Base-by-base conservation (phyloP, 1,140 invertebrate species). In the Diploscapter pachys region DNA sequence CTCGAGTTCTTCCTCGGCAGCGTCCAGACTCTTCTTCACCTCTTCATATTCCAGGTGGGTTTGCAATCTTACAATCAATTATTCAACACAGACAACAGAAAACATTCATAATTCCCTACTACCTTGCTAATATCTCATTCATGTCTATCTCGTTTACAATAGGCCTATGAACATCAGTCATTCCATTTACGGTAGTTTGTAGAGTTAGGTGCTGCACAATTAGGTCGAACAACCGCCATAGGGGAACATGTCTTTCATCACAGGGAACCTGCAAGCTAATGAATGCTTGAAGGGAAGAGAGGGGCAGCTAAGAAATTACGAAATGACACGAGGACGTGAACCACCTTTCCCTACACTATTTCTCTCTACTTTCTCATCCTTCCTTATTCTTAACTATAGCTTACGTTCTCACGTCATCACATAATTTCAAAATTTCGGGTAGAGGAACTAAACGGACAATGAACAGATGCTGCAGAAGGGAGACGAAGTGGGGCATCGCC, bases 181-280 rank as follows among this genome's bases (percentile, higher is more conserved):
- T 94, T 93, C 90, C 54, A 95, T 88, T 89, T 70, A 88, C 89
- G 79, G 91, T 90, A 3, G 89, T 88, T 86, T 97, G 95, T n/a
- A 96, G 87, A 49, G 94, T 91, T 54, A 98, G 90, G 87, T 98
- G 95, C 85, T 98, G 96, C n/a, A 94, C 90, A 66, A 98, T 92
- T 69, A 95, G 90, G 86, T 98, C 95, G 82, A 97, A 92, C 52
- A 98, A 88, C 50, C 94, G 87, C 95, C 95, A 98, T 83, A 96
- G 92, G 77, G 95, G 93, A 49, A 92, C 91, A 87, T 92, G 90
- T 2, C 91, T 90, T 67, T 91, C 91, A 80, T 92, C 92, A 94
- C 93, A 88, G 75, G 95, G 95, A 78, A 76, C 71, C 71, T 68
- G 57, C 13, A 52, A 31, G 31, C 31, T 31, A 31, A 31, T 31